These are phyloP conservation scores for Acleris literana DNA, from an alignment of 2,888 invertebrate genomes.

Conservation along the genomic window DNA sequence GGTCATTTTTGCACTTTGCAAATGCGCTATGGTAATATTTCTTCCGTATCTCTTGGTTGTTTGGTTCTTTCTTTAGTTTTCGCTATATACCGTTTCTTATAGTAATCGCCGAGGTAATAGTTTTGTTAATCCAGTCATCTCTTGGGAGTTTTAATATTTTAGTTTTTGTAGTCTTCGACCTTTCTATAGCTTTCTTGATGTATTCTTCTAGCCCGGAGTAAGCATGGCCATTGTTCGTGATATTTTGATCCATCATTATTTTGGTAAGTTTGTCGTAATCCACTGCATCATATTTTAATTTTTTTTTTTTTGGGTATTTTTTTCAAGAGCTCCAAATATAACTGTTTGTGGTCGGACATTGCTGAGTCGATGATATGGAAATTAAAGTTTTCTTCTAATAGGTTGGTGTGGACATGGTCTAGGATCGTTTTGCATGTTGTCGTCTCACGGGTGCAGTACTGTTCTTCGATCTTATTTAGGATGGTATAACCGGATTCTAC, in stretches of 20 bases:
- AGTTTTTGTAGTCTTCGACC: slow-evolving; percentile 8
- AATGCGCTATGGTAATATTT: slow-evolving; percentile 6
- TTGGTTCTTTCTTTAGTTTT: slow-evolving; percentile 15
- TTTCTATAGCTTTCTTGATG: slow-evolving; percentile 4
- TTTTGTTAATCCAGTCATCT: slow-evolving; percentile 23
- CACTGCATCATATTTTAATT: slow-evolving; percentile 10
- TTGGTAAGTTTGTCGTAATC: slow-evolving; percentile 15
- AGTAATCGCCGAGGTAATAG: slow-evolving; percentile 1
- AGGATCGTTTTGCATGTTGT: too few species aligned
- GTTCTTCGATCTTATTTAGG: neutral
- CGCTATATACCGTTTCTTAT: slow-evolving; percentile 12
- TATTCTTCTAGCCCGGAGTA: slow-evolving; percentile 3
- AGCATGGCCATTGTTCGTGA: neutral
- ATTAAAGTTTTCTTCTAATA: too few species aligned
- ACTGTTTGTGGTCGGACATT: slow-evolving; percentile 23
- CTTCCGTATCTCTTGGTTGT: slow-evolving; percentile 5
- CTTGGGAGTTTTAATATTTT: slow-evolving; percentile 18
- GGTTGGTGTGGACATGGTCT: too few species aligned
- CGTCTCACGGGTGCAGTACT: too few species aligned
- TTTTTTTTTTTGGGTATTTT: neutral
- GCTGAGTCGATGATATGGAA: neutral
- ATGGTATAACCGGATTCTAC: slow-evolving; percentile 25
- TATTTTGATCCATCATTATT: neutral
- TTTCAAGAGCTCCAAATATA: slow-evolving; percentile 16
- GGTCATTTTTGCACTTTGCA: slow-evolving; percentile 11